Conservation (phyloP, 2,797 vertebrate species). For the Chelidonichthys spinosus region DNA sequence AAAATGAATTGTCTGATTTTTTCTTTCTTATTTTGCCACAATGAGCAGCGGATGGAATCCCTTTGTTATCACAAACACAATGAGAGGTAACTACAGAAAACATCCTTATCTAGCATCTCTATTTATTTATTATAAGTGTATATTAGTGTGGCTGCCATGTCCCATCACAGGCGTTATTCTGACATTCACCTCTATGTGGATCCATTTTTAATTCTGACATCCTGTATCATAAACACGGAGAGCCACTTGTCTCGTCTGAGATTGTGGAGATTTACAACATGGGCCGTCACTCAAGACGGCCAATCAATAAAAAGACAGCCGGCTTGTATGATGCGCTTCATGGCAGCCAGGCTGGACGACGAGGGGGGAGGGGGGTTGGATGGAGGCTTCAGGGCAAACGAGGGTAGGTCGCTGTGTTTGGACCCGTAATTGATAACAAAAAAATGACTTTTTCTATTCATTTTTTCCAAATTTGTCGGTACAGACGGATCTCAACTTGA, state of each 20-base stretch:
- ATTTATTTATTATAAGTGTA: too few species aligned
- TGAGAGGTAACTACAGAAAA: background rate
- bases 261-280: conserved; percentile 39
- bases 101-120: background rate
- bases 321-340: too few species aligned
- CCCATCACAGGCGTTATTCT: conserved; percentile 41
- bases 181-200: conserved; percentile 30
- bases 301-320: conserved; percentile 64
- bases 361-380: conserved; percentile 5
- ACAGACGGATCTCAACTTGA: too few species aligned
- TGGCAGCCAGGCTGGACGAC: background rate
- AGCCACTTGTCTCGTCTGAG: conserved; percentile 50
- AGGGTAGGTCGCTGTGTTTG: conserved; percentile 5
- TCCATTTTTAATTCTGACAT: conserved; percentile 63
- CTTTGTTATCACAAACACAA: conserved; percentile 12
- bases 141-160: conserved; percentile 21
- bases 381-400: conserved; percentile 12
- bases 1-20: conserved; percentile 15
- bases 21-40: conserved; percentile 18
- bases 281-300: conserved; percentile 57
- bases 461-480: too few species aligned
- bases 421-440: too few species aligned
- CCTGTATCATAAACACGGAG: conserved; percentile 42
- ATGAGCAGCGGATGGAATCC: conserved; percentile 7
- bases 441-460: background rate